Evolutionary conservation across 1,140 invertebrate species (phyloP).

Genomic region (Nebria ingens): DNA sequence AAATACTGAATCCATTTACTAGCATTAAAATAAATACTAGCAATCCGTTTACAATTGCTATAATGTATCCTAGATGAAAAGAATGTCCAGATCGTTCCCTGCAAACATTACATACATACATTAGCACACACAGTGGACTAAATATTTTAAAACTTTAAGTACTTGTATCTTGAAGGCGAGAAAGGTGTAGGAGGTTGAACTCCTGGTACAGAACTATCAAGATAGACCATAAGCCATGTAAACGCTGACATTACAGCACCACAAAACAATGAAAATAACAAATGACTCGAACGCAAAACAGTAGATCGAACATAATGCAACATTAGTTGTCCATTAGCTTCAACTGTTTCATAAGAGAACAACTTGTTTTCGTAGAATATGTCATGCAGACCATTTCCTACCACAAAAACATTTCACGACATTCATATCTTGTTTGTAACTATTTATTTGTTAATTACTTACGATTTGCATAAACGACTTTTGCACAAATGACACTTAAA

Average conservation of each 20-base stretch:
- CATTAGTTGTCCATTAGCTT: constrained; percentile 25
- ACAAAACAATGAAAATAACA: constrained; percentile 30
- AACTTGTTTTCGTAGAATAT: constrained; percentile 24
- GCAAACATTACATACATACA: constrained; percentile 18
- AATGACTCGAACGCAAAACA: constrained; percentile 21
- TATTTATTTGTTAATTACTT: constrained; percentile 17
- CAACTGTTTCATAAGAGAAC: constrained; percentile 21
- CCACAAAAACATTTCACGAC: constrained; percentile 15
- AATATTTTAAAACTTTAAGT: constrained; percentile 6
- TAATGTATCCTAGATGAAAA: constrained; percentile 32
- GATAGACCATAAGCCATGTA: constrained; percentile 37
- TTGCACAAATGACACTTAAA: constrained; percentile 20
- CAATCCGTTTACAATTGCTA: constrained; percentile 28
- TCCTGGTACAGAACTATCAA: constrained; percentile 39
- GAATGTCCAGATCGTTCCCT: constrained; percentile 28
- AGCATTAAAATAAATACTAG: constrained; percentile 20
- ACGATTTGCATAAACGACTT: constrained; percentile 23
- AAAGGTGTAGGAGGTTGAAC: constrained; percentile 38
- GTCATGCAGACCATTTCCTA: constrained; percentile 20
- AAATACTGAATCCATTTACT: not conserved
- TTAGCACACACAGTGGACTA: not conserved
- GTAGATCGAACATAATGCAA: constrained; percentile 22
- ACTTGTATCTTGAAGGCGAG: constrained; percentile 32
- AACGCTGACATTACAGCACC: constrained; percentile 30
- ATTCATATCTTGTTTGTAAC: not conserved